Base-by-base conservation (phyloP, 1,140 invertebrate species). In the Branchinecta lindahli region DNA sequence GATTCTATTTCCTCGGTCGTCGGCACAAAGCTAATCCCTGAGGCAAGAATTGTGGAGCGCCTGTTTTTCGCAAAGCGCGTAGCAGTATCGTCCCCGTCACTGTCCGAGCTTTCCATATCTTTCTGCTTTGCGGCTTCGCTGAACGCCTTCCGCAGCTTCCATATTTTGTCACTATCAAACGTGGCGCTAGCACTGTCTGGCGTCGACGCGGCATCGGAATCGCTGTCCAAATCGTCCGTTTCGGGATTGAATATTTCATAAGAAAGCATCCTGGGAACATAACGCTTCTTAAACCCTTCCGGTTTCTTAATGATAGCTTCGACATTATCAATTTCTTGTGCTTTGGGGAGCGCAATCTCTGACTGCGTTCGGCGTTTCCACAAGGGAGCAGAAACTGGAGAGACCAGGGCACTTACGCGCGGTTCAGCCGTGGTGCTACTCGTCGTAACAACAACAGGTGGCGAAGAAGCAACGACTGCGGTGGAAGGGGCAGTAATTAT, bases 231-330 rank as follows among this genome's bases (percentile, higher is more conserved):
- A 75, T 94, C 91, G 77, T 94, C 91, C 8, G 87, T 91, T 75
- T 91, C 91, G 1, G 91, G 91, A 80, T 94, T 93, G 75, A 92
- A 94, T 8, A 93, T 79, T 77, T 93, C 91, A 68, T 92, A 78
- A 3, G 88, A 88, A 69, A 91, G 80, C 12, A 91, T 76, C 69
- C 87, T 85, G 0, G 88, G 88, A 46, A 87, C 80, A 45, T 75
- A 75, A 33, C 70, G 66, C 45, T 47, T 69, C 18, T 47, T 73
- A 61, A 61, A 61, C 2, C 52, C 52, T 15, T 61, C 2, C 52
- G 12, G 52, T 12, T 20, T 12, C 18, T 61, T 61, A 15, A 20
- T 61, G 12, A 61, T 20, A 61, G 18, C 52, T 15, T 15, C 52
- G 12, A 61, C 52, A 15, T 12, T 12, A 6, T 61, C 52, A 12